These are phyloP conservation scores for Leptinotarsa texana DNA, from an alignment of 1,140 invertebrate species.

Conservation along the genomic window DNA sequence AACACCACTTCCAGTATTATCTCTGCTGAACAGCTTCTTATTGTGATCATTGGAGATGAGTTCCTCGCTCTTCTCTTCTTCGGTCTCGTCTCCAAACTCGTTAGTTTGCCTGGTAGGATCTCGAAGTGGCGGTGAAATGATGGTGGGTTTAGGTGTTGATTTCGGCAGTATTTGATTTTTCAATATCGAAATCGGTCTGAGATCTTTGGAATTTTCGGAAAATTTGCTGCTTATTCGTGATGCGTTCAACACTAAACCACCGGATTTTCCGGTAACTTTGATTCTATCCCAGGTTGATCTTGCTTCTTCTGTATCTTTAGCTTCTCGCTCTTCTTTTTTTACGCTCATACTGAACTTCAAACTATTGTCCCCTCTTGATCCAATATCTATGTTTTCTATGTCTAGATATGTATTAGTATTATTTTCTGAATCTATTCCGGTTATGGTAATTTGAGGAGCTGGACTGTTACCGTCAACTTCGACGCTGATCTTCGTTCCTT, in stretches of 20 bases:
- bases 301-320: slow-evolving; percentile 18
- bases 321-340: slow-evolving; percentile 19
- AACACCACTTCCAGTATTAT: slow-evolving; percentile 59
- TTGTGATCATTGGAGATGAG: slow-evolving; percentile 41
- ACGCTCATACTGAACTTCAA: slow-evolving; percentile 26
- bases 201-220: slow-evolving; percentile 16
- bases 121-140: slow-evolving; percentile 32
- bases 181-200: slow-evolving; percentile 14
- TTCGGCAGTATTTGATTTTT: slow-evolving; percentile 3
- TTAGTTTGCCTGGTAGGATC: slow-evolving; percentile 35
- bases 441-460: slow-evolving; percentile 22
- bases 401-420: slow-evolving; percentile 30
- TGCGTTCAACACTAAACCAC: background rate
- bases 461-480: slow-evolving; percentile 10
- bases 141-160: background rate
- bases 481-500: slow-evolving; percentile 17
- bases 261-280: slow-evolving; percentile 18
- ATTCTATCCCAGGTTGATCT: slow-evolving; percentile 28
- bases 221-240: slow-evolving; percentile 15
- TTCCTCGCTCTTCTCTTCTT: slow-evolving; percentile 40
- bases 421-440: slow-evolving; percentile 4
- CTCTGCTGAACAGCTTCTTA: slow-evolving; percentile 48
- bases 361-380: slow-evolving; percentile 25
- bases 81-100: slow-evolving; percentile 35
- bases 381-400: slow-evolving; percentile 44